Evolutionary conservation across 2,113 vertebrate species (phyloP).

Genomic region (Mesitornis unicolor): DNA sequence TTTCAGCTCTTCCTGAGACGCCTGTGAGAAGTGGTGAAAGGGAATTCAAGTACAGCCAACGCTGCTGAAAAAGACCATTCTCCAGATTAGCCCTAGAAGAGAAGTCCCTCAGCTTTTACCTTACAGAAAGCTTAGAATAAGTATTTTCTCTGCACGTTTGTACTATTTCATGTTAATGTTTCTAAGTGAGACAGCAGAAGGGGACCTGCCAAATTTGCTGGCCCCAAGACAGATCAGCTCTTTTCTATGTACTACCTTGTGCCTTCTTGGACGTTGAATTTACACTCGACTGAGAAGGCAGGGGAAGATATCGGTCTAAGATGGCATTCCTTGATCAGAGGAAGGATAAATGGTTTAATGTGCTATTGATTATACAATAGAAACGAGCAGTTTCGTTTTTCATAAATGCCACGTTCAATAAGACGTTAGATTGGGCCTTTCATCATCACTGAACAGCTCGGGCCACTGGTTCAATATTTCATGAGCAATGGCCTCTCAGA

Average conservation of each 20-base stretch:
- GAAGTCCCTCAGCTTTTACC: neutral
- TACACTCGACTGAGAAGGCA: slow-evolving; percentile 11
- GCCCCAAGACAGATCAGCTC: neutral
- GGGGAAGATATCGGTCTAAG: neutral
- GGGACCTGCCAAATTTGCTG: neutral
- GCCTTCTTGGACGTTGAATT: slow-evolving; percentile 14
- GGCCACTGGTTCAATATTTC: slow-evolving; percentile 64
- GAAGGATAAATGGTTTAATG: slow-evolving; percentile 70
- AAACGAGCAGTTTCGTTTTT: slow-evolving; percentile 69
- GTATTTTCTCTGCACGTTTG: neutral
- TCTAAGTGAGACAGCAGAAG: neutral
- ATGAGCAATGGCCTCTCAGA: slow-evolving; percentile 48
- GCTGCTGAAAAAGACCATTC: neutral
- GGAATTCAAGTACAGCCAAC: neutral
- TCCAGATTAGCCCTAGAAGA: neutral
- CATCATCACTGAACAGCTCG: slow-evolving; percentile 58
- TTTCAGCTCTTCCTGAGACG: slow-evolving; percentile 94
- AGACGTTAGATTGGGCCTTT: slow-evolving; percentile 67
- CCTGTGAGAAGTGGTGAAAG: slow-evolving; percentile 72
- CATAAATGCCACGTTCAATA: slow-evolving; percentile 70
- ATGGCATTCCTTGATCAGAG: slow-evolving; percentile 56
- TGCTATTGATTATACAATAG: slow-evolving; percentile 73
- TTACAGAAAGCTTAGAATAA: neutral
- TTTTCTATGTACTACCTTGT: neutral
- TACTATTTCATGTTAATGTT: neutral